Evolutionary conservation across 2,888 invertebrate genomes (phyloP).

Genomic region (Drosophila rubida): DNA sequence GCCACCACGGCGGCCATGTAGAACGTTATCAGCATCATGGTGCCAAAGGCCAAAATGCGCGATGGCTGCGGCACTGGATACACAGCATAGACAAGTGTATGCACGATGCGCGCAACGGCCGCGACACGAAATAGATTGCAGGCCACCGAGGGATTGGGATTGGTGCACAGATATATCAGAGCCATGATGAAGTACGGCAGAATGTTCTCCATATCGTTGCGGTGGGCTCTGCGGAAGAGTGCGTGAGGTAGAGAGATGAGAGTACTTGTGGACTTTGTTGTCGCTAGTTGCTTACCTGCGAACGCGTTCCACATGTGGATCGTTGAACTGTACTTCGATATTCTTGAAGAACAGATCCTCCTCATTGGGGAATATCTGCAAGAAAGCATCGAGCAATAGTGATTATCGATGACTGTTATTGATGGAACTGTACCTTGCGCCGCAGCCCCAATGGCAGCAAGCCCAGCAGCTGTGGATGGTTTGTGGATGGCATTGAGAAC

Average conservation of each 20-base stretch:
- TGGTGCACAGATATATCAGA: conserved; percentile 86
- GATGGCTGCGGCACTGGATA: conserved; percentile 87
- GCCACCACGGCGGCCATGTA: conserved; percentile 86
- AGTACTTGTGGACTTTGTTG: neutral
- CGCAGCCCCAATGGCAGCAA: conserved; percentile 65
- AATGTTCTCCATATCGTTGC: conserved; percentile 90
- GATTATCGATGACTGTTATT: neutral
- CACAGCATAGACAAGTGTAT: conserved; percentile 88
- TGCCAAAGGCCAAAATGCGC: conserved; percentile 85
- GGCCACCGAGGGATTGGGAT: conserved; percentile 86
- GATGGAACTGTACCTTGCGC: conserved; percentile 63
- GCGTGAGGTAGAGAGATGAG: neutral
- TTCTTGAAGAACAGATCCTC: conserved; percentile 85
- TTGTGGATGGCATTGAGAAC: conserved; percentile 5
- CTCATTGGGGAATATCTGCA: conserved; percentile 86
- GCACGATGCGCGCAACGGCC: conserved; percentile 86
- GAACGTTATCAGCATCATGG: conserved; percentile 84
- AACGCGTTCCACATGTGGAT: conserved; percentile 86
- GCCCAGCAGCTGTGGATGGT: conserved; percentile 69
- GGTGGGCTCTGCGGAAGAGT: conserved; percentile 86
- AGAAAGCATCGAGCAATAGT: neutral
- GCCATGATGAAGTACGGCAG: conserved; percentile 87
- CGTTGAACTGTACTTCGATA: conserved; percentile 83
- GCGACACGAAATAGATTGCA: conserved; percentile 86
- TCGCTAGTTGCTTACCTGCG: conserved; percentile 79